Conservation (phyloP, 2,113 vertebrate species). For the Penelope pileata region DNA sequence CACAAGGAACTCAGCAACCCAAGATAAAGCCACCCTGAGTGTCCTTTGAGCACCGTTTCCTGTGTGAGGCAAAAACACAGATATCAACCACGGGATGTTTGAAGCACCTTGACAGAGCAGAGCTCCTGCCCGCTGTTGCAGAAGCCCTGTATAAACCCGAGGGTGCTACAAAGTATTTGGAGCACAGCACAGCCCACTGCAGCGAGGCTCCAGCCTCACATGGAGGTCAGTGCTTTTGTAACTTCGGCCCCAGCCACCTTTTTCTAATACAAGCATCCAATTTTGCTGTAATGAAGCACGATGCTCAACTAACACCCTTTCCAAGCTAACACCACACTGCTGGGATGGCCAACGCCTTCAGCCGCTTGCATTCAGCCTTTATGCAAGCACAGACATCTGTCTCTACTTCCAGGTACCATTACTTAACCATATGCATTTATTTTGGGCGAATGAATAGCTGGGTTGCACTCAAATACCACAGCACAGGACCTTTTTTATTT, state of each 20-base stretch:
- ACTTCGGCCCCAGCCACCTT: background rate
- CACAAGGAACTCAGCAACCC: background rate
- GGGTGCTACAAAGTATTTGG: background rate
- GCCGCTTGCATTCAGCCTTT: background rate
- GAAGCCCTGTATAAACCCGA: accelerated
- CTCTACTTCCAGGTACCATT: background rate
- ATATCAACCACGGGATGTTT: background rate
- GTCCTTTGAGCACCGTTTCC: too few relatives aligned
- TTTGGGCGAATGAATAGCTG: background rate
- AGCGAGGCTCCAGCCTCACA: accelerated
- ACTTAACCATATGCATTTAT: background rate
- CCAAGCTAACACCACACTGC: background rate
- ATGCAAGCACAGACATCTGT: accelerated
- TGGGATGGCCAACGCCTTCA: background rate
- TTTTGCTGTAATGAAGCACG: background rate
- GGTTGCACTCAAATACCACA: background rate
- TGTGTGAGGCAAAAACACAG: background rate
- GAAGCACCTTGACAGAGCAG: background rate
- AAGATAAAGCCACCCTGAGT: background rate
- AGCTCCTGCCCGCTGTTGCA: background rate
- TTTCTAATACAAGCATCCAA: background rate
- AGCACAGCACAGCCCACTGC: accelerated
- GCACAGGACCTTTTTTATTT: background rate
- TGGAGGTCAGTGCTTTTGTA: background rate
- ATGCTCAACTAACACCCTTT: background rate